Conservation (phyloP, 2,888 invertebrate genomes). For the Cerceris rybyensis region DNA sequence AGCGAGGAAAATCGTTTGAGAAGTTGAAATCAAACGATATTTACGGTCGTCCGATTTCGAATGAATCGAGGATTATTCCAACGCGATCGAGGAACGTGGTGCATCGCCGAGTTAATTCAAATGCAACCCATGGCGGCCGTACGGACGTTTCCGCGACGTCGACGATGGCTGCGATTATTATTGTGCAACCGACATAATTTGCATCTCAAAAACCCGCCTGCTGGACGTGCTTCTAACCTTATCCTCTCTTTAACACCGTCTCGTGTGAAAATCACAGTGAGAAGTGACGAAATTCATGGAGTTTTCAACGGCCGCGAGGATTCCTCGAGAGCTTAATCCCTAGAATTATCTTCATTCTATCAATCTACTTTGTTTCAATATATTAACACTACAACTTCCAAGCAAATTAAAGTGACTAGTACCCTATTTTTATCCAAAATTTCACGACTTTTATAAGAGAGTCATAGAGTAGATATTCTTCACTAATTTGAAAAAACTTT, state of each 20-base stretch:
- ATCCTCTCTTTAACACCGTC: neutral
- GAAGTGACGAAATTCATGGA: neutral
- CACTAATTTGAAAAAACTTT: no score
- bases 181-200: conserved; percentile 55
- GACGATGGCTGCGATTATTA: conserved; percentile 53
- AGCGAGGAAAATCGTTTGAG: neutral
- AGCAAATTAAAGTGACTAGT: no score
- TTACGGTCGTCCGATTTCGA: neutral
- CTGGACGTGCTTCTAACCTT: conserved; percentile 15
- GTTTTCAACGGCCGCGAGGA: no score
- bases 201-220: conserved; percentile 50
- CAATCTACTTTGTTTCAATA: no score
- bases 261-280: neutral
- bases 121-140: conserved; percentile 46
- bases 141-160: conserved; percentile 48
- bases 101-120: conserved; percentile 50
- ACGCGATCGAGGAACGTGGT: conserved; percentile 1
- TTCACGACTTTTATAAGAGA: no score
- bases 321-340: no score
- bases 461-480: no score
- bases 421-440: no score
- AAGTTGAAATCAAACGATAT: conserved; percentile 14
- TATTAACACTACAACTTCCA: no score
- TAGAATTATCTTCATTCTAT: no score
- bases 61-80: conserved; percentile 36